These are phyloP conservation scores for Ferrisia virgata DNA, from an alignment of 2,888 invertebrate genomes.

Conservation along the genomic window DNA sequence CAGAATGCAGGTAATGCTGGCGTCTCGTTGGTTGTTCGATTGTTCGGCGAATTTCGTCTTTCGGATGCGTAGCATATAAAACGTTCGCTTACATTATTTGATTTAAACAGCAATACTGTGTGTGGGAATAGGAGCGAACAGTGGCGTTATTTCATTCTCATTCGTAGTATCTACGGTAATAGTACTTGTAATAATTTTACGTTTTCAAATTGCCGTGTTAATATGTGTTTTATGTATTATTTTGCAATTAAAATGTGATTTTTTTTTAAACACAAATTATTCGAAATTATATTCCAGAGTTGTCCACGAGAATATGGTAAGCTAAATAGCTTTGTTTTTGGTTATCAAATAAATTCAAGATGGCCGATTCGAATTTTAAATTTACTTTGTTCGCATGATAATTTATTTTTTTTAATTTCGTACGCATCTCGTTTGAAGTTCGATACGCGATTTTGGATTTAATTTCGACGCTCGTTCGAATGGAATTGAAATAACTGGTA, in stretches of 20 bases:
- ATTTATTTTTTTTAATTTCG: background rate
- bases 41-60: background rate
- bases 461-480: background rate
- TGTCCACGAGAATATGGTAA: constrained; percentile 39
- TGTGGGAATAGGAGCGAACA: background rate
- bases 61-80: background rate
- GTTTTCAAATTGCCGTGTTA: background rate
- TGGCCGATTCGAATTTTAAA: background rate
- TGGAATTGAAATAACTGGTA: background rate
- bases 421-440: background rate
- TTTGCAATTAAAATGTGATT: background rate
- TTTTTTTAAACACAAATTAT: background rate
- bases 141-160: constrained; percentile 27
- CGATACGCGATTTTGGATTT: background rate
- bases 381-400: background rate
- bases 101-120: background rate
- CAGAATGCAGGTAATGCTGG: background rate
- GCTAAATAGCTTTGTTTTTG: background rate
- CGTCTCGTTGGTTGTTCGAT: constrained; percentile 3
- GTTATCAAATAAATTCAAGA: constrained; percentile 31
- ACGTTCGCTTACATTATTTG: constrained; percentile 9
- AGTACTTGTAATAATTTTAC: background rate
- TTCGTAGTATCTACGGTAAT: background rate
- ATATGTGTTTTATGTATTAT: constrained; percentile 15
- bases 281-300: background rate